Base-by-base conservation (phyloP, 2,113 vertebrate species). In the Rallus limicola region DNA sequence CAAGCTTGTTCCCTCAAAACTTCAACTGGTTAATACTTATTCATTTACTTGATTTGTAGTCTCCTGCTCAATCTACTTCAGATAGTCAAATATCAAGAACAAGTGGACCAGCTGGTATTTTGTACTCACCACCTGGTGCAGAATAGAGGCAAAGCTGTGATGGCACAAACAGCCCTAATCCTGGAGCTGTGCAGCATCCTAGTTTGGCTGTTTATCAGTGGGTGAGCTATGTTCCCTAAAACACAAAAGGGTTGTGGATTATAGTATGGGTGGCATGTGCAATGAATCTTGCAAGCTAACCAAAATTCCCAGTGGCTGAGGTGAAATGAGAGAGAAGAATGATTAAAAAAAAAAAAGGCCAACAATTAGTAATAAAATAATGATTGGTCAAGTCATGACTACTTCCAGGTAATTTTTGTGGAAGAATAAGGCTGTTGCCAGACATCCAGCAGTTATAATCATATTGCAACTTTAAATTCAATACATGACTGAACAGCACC, bases 21-120 rank as follows among this genome's bases (percentile, higher is more conserved):
- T 71, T 78, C 34, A 48, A 10, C 19, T 77, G 13, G 64, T 58
- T 59, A 36, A 69, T 76, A 24, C 31, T 79, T 79, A 7, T 68
- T 85, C 40, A 94, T 75, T 60, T 13, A 5, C 24, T 90, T 71
- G 56, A 46, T 89, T 46, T 25, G 4, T 20, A 38, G 16, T 75
- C 11, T 50, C 13, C 52, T 67, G 25, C 40, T 91, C 60, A 26
- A 15, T 77, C n/a, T 33, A 9, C 52, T 84, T 46, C 17, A 56
- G 31, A 36, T 44, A 86, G 60, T 46, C 18, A 70, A 88, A 70
- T 71, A 25, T 29, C 67, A 72, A 90, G 59, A 40, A 64, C n/a
- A 42, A 88, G 64, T 15, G 79, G 56, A 44, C 63, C 82, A 92
- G 93, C 85, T 95, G 90, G 88, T 81, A 15, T 93, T 95, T 67